Conservation (phyloP, 2,888 invertebrate genomes). For the Drosophila robusta region DNA sequence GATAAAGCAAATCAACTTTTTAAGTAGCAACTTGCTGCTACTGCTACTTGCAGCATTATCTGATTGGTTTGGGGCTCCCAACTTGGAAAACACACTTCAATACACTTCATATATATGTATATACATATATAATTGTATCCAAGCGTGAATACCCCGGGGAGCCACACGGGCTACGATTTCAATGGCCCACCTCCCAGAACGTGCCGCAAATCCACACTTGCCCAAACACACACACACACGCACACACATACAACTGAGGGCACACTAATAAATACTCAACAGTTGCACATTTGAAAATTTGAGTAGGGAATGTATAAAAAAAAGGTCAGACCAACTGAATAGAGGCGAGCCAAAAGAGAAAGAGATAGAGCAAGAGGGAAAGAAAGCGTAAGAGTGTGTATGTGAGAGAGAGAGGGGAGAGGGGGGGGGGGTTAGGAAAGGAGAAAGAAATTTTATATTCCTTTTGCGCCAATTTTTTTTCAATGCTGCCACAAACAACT, state of each 20-base stretch:
- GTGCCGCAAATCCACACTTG: constrained; percentile 17
- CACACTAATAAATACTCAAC: constrained; percentile 60
- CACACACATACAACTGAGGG: constrained; percentile 9
- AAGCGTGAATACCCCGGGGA: constrained; percentile 54
- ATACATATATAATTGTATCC: constrained; percentile 43
- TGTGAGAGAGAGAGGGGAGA: neutral
- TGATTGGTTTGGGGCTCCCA: constrained; percentile 48
- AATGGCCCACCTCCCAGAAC: neutral
- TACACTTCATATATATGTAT: constrained; percentile 40
- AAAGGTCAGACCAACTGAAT: constrained; percentile 36
- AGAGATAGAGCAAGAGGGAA: neutral
- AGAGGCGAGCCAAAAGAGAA: neutral
- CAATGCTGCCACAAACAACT: constrained; percentile 35
- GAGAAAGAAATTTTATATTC: constrained; percentile 17
- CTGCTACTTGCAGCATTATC: constrained; percentile 33
- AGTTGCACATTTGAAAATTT: constrained; percentile 71
- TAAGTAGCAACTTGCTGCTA: neutral
- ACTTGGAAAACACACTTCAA: constrained; percentile 42
- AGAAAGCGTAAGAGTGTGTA: neutral
- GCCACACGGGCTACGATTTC: constrained; percentile 22
- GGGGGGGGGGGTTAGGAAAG: no score
- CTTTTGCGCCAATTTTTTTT: constrained; percentile 20
- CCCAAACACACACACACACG: constrained; percentile 13
- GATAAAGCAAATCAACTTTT: neutral
- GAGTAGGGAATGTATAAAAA: constrained; percentile 45